Conservation (phyloP, 2,113 vertebrate species). For the Melanerpes formicivorus region DNA sequence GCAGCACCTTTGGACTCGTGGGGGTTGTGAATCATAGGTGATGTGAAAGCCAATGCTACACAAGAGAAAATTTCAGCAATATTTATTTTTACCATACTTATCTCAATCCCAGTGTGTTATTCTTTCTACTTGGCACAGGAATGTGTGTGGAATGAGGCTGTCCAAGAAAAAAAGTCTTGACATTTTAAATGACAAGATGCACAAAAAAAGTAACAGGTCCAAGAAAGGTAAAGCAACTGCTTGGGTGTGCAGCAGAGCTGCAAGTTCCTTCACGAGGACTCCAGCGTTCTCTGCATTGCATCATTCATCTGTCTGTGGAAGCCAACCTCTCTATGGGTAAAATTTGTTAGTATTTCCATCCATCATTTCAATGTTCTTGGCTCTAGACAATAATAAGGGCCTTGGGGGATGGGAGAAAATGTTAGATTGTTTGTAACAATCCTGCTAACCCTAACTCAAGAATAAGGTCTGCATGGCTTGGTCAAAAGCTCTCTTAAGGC, state of each 20-base stretch:
- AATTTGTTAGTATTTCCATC: neutral
- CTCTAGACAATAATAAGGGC: neutral
- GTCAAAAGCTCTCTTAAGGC: neutral
- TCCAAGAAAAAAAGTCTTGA: neutral
- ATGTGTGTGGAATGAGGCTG: neutral
- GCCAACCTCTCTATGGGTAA: neutral
- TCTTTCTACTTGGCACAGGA: neutral
- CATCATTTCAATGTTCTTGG: neutral
- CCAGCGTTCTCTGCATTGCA: neutral
- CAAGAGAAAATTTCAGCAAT: neutral
- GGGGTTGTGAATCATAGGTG: neutral
- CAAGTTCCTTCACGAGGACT: neutral
- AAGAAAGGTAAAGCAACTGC: neutral
- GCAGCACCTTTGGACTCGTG: neutral
- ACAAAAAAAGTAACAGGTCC: neutral
- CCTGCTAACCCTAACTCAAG: neutral
- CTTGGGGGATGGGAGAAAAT: neutral
- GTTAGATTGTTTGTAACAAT: neutral
- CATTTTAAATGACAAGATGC: neutral
- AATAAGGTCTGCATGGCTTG: neutral
- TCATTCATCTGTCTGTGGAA: neutral
- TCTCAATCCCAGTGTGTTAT: slow-evolving; percentile 2
- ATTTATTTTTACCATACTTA: slow-evolving; percentile 31
- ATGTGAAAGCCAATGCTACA: slow-evolving; percentile 9
- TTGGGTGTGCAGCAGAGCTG: neutral